These are phyloP conservation scores for Pachyrhynchus sulphureomaculatus DNA, from an alignment of 1,140 invertebrate genomes.

Conservation along the genomic window DNA sequence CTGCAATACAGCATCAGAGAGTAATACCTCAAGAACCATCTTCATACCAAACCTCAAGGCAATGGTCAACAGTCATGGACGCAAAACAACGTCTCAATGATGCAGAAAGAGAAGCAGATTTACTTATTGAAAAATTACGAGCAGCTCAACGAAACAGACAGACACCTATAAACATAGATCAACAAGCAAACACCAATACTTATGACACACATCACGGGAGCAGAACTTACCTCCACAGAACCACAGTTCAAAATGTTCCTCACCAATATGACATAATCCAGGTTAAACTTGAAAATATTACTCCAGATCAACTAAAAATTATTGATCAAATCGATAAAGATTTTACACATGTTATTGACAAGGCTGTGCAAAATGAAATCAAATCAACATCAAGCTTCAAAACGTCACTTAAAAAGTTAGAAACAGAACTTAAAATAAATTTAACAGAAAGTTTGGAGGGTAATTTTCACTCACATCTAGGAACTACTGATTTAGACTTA, in stretches of 20 bases:
- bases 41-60: no score
- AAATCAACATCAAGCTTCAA: not conserved
- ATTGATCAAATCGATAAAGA: constrained; percentile 2
- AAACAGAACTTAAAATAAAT: constrained; percentile 11
- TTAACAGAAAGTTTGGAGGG: not conserved
- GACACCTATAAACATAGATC: not conserved
- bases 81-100: not conserved
- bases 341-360: not conserved
- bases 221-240: no score
- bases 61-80: not conserved
- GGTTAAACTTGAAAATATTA: constrained; percentile 21
- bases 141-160: not conserved
- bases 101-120: not conserved
- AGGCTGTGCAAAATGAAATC: constrained; percentile 1
- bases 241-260: not conserved
- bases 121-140: not conserved
- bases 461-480: not conserved
- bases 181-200: not conserved
- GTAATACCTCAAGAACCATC: not conserved
- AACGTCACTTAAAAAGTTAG: no score
- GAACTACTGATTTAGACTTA: constrained; percentile 4
- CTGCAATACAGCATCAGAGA: not conserved
- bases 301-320: constrained; percentile 5
- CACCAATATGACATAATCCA: constrained; percentile 1
- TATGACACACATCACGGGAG: no score